Evolutionary conservation across 2,888 invertebrate species (phyloP).

Genomic region (Acrobasis repandana): DNA sequence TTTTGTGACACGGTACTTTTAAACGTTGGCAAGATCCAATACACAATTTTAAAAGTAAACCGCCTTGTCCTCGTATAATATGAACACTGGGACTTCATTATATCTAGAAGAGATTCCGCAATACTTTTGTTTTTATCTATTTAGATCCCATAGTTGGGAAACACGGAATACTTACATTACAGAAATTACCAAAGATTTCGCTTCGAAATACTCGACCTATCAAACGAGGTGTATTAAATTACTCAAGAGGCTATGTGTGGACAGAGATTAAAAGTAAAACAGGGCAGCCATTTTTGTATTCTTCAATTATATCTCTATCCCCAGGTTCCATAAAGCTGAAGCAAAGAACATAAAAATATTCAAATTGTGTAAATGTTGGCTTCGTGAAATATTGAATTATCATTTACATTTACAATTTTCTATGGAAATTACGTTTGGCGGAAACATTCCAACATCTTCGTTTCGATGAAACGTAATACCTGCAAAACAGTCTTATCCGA

Average conservation of each 20-base stretch:
- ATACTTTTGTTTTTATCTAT: neutral
- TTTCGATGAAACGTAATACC: too few species aligned
- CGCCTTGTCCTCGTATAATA: neutral
- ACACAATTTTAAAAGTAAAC: neutral
- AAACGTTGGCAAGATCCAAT: neutral
- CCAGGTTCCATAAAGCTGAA: too few species aligned
- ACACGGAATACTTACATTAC: neutral
- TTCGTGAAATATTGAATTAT: too few species aligned
- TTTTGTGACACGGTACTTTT: too few species aligned
- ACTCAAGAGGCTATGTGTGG: slow-evolving; percentile 6
- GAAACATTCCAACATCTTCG: too few species aligned
- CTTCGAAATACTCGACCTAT: slow-evolving; percentile 23
- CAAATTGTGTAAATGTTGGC: too few species aligned
- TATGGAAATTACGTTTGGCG: too few species aligned
- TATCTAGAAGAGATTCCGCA: neutral
- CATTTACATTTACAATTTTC: too few species aligned
- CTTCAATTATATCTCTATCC: neutral
- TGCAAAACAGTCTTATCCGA: too few species aligned
- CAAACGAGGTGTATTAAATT: neutral
- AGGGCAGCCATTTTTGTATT: neutral
- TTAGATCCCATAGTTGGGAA: too few species aligned
- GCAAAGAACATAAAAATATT: too few species aligned
- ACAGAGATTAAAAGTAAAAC: neutral
- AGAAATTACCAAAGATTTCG: slow-evolving; percentile 37
- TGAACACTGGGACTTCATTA: neutral